Base-by-base conservation (phyloP, 2,797 vertebrate species). In the Gephyroberyx darwinii region DNA sequence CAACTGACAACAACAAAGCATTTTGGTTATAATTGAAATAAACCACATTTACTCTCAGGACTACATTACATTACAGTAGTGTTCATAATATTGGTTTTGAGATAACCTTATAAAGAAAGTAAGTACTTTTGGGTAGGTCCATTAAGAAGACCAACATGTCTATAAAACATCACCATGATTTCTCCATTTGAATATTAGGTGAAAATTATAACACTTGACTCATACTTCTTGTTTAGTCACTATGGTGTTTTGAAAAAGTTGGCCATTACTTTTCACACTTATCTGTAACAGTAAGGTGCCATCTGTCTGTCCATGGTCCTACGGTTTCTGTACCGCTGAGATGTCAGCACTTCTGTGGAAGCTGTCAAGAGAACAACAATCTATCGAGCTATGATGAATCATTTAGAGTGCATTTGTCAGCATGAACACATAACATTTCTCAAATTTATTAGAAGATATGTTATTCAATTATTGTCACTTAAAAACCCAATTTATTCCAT, bases 1-100 rank as follows among this genome's bases (percentile, higher is more conserved):
- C 88, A 88, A 87, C 88, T 87, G 80, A 83, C 66, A 65, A 78
- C 79, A 68, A 80, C 80, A 71, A 71, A 75, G 69, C 58, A 54
- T 45, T 51, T 69, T 66, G 33, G 60, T 66, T 81, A 58, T 78
- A 78, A 89, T 74, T 85, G 84, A 84, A 78, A 73, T 43, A 30
- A 53, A 74, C 60, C 69, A 66, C 61, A 5, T 86, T 83, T 81
- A 86, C 76, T 82, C 69, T 56, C 71, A 57, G 47, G 8, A 33
- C 6, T 56, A 17, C 76, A 77, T 83, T 77, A 60, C 54, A 81
- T 64, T 56, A 72, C 12, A 66, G 41, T 60, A 69, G 65, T 47
- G 62, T 79, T 84, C 33, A 64, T 73, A 67, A 65, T 63, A 76
- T 69, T 71, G 57, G 45, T 70, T 77, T 43, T 35, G 56, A 58